These are phyloP conservation scores for Mnemiopsis leidyi DNA, from an alignment of 37 sponge, comb jelly and placozoan genomes.

Conservation along the genomic window DNA sequence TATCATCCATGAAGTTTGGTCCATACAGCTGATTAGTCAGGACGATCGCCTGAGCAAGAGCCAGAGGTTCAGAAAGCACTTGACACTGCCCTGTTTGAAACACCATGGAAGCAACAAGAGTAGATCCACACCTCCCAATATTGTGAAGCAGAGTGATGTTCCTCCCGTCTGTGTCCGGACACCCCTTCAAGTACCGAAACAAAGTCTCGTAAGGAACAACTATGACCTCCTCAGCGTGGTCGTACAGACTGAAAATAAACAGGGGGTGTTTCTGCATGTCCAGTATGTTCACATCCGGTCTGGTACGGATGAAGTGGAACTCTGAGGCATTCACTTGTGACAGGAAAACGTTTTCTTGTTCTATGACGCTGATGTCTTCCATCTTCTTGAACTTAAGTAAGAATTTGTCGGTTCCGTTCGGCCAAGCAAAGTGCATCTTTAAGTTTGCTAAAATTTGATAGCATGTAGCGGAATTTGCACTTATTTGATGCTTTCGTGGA, in stretches of 20 bases:
- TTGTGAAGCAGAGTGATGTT: conserved; percentile 21
- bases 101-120: conserved; percentile 12
- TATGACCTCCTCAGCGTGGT: background rate
- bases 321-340: background rate
- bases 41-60: background rate
- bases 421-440: background rate
- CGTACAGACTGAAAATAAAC: background rate
- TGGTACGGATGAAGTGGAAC: background rate
- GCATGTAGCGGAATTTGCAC: background rate
- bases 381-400: background rate
- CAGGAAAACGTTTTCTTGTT: background rate
- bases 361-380: background rate
- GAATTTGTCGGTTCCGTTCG: background rate
- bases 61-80: background rate
- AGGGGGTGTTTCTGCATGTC: background rate
- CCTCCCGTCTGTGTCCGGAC: background rate
- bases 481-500: background rate
- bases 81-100: background rate
- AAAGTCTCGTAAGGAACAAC: background rate
- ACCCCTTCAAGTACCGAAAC: background rate
- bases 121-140: conserved; percentile 44
- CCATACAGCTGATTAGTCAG: background rate
- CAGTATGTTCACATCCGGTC: background rate
- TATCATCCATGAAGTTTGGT: background rate
- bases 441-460: background rate